Evolutionary conservation across 2,113 vertebrate genomes (phyloP), one percentile per base, ranked within the genome.

Genomic region (Cichladusa arquata): DNA sequence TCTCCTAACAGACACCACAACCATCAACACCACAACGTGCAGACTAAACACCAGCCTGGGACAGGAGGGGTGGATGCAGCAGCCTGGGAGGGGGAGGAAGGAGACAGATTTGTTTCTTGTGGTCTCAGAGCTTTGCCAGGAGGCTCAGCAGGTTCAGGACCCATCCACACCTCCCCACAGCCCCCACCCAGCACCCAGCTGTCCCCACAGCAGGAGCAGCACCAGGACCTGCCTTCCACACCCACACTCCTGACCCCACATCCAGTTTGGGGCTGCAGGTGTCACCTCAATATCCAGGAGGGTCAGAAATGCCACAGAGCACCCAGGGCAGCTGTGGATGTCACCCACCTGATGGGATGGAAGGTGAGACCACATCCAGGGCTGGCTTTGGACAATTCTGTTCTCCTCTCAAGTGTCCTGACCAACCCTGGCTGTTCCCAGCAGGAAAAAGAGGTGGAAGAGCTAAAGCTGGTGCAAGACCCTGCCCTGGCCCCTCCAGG

Each of bases 1-100:
- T 38, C 95, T 96, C 93, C 90, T 86, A 91, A 77, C 66, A 76
- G 77, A 82, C 36, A 91, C 19, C 48, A 95, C 96, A 77, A 88
- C 57, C 96, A 95, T 13, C 77, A 61, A 88, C 92, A 97, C 67
- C 96, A 97, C 97, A 29, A 78, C 8, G 24, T 79, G 80, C 93
- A 92, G 89, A 83, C 48, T 74, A 83, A 91, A 92, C 53, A 87
- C 38, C 3, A 1, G 38, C 47, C 76, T 28, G 25, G 25, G 50
- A 25, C 44, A 47, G 45, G 45, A 47, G 45, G 45, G 22, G 45
- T 8, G 44, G 44, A 11, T 45, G 44, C 44, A 45, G 19, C 4
- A 1, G 38, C 47, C 76, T 28, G 23, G 23, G 47, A 24, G 48
- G 24, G 23, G 48, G 48, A 25, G 48, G 48, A 25, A 50, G 48